Evolutionary conservation across 1,140 invertebrate genomes (phyloP).

Genomic region (Thalassaphorura encarpata): DNA sequence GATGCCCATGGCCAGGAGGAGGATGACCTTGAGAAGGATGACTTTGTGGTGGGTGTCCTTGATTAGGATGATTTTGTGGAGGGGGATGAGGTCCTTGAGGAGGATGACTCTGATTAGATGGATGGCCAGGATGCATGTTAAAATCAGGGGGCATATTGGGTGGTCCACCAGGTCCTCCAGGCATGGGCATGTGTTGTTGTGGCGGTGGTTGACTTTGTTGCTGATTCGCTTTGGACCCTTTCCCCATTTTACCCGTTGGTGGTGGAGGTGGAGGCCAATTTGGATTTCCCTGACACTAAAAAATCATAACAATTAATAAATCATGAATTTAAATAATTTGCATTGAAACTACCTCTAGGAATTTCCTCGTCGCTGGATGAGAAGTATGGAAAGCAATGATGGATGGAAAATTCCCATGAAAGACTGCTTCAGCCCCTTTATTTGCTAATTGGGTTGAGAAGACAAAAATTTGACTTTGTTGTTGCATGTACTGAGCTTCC

Average conservation of each 20-base stretch:
- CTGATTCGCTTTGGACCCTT: slow-evolving; percentile 23
- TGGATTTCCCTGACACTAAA: slow-evolving; percentile 35
- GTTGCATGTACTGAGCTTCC: slow-evolving; percentile 79
- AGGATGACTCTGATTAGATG: slow-evolving; percentile 16
- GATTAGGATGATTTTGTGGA: slow-evolving; percentile 1
- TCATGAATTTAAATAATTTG: not conserved
- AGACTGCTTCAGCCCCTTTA: slow-evolving; percentile 82
- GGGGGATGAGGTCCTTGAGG: slow-evolving; percentile 12
- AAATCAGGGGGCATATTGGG: slow-evolving; percentile 22
- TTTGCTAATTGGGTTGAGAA: slow-evolving; percentile 91
- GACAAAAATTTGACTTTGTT: slow-evolving; percentile 96
- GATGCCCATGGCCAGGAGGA: slow-evolving; percentile 17
- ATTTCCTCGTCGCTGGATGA: slow-evolving; percentile 87
- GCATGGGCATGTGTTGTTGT: slow-evolving; percentile 4
- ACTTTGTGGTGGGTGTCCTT: slow-evolving; percentile 18
- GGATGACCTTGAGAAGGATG: slow-evolving; percentile 11
- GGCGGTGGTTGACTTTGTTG: slow-evolving; percentile 6
- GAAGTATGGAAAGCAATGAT: slow-evolving; percentile 93
- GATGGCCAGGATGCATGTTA: slow-evolving; percentile 25
- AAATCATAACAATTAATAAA: not conserved
- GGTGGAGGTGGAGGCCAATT: slow-evolving; percentile 36
- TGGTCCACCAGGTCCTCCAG: slow-evolving; percentile 12
- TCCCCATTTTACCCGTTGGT: slow-evolving; percentile 26
- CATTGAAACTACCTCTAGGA: slow-evolving; percentile 61
- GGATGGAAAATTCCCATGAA: slow-evolving; percentile 75